Evolutionary conservation across 2,113 vertebrate species (phyloP).

Genomic region (Mustela nigripes): DNA sequence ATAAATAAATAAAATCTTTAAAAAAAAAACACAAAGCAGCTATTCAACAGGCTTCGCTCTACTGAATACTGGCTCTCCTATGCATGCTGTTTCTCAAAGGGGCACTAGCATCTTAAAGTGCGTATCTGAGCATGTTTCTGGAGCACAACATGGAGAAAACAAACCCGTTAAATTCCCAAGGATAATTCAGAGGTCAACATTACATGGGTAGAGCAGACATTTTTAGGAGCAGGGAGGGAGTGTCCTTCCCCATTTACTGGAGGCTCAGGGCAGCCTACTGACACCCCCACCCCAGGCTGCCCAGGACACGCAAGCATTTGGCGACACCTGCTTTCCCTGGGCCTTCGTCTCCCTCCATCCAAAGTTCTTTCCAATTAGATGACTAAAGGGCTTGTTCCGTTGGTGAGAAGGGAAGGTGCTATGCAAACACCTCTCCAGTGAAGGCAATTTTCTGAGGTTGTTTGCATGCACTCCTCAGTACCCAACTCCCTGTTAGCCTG

Average conservation of each 20-base stretch:
- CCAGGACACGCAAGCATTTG: not conserved
- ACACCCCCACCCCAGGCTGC: not conserved
- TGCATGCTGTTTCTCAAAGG: not conserved
- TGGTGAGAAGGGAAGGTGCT: constrained; percentile 57
- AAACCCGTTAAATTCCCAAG: not conserved
- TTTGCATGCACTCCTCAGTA: not conserved
- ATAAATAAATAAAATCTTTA: too few species aligned
- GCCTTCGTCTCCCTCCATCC: not conserved
- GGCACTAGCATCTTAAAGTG: not conserved
- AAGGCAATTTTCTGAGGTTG: not conserved
- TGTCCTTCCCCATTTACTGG: not conserved
- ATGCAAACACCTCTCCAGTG: not conserved
- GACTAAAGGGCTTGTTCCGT: not conserved
- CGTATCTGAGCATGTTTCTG: not conserved
- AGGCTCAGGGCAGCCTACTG: fast-evolving
- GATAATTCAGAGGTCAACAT: not conserved
- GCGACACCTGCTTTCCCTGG: not conserved
- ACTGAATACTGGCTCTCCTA: not conserved
- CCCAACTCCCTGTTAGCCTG: not conserved
- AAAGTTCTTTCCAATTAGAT: not conserved
- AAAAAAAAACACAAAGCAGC: not conserved
- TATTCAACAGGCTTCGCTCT: not conserved
- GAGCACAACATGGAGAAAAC: not conserved
- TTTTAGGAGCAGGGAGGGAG: not conserved
- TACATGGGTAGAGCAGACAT: not conserved